Evolutionary conservation across 2,113 vertebrate genomes (phyloP), one percentile per base, ranked within the genome.

Genomic region (Hemicordylus capensis): DNA sequence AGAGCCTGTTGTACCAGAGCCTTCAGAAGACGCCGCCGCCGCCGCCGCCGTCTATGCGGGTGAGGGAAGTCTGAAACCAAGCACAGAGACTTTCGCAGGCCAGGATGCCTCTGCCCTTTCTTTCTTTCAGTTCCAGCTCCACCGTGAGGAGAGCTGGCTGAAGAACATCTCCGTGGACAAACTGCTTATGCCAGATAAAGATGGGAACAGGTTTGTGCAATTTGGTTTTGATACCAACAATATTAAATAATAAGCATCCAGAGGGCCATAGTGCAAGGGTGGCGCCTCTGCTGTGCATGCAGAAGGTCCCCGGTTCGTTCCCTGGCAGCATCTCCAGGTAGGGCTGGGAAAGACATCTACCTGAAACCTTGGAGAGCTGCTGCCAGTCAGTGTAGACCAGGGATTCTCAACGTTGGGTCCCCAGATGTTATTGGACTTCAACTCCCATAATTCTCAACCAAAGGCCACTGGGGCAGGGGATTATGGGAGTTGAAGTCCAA

Each of bases 121-220:
- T 28, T 97, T 96, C 90, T 98, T 98, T 92, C 95, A 96, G 93
- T 95, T 94, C 34, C 97, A 98, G 91, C 95, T 98, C 37, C 92
- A 91, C 88, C 94, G 87, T 82, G 97, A 97, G 80, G 96, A 97
- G 63, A 92, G 11, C 20, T 64, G 91, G 3, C 92, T 98, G 84
- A 90, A 74, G 48, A 79, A 44, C 8, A 76, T 97, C 77, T 91
- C 95, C 0, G 93, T 87, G 3, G 90, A 93, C 1, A 95, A 89
- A 0, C 84, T 98, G 66, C 91, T 98, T 14, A 88, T 85, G 2
- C 54, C 93, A 0, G 97, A 98, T 39, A 80, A 76, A 14, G 92
- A 95, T 0, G 96, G 97, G 74, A 96, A 88, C 87, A 96, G 91
- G 97, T 98, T 85, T 94, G 95, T 72, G 48, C 61, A 15, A 9